phyloP scores from a whole-genome alignment of 2,113 vertebrate species.

The Heterochromis multidens region DNA sequence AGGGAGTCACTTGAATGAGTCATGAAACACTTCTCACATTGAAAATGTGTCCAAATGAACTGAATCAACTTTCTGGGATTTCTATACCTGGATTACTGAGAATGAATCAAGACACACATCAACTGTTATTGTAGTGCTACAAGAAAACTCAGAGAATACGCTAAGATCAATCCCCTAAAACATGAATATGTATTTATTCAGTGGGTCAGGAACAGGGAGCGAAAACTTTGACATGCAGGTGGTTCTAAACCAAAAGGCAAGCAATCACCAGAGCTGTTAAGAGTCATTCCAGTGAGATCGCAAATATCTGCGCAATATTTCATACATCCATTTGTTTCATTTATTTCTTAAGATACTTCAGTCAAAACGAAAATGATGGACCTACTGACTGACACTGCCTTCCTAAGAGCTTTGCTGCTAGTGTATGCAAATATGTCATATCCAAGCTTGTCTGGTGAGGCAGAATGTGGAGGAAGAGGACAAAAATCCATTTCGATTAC shows the following conservation, averaged over 20 bases:
- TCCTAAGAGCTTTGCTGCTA: neutral
- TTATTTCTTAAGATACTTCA: neutral
- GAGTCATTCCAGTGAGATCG: neutral
- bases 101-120: neutral
- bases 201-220: neutral
- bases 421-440: neutral
- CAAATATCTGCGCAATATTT: neutral
- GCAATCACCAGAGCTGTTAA: neutral
- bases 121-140: neutral
- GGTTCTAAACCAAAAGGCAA: neutral
- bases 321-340: neutral
- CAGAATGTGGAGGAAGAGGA: slow-evolving; percentile 1
- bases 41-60: neutral
- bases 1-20: neutral
- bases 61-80: neutral
- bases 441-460: neutral
- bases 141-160: neutral
- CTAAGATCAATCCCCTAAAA: neutral
- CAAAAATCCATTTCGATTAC: slow-evolving; percentile 63
- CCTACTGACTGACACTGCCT: neutral
- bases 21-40: neutral
- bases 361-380: neutral
- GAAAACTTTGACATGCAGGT: neutral
- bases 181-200: neutral
- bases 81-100: neutral